A percentile compares a stretch with the other conserved stretches of the same genome.
Conservation (phyloP, 2,797 vertebrate species). For the Malacoctenus gilli region DNA sequence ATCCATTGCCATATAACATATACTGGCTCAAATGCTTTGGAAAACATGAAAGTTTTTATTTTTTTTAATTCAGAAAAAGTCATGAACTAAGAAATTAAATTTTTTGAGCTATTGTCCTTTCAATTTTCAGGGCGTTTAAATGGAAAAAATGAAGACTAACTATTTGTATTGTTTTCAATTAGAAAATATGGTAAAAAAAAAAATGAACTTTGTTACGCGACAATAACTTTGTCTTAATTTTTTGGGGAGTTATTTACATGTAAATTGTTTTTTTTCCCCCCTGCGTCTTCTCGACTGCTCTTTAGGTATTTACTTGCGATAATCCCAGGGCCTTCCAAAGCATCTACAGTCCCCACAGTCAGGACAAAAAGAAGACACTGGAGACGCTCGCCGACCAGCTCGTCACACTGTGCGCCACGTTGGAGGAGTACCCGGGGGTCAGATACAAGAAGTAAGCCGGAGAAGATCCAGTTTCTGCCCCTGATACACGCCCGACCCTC, state of each 20-base stretch:
- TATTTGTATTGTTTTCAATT: too few relatives aligned
- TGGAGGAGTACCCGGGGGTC: constrained; percentile 95
- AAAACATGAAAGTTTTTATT: too few relatives aligned
- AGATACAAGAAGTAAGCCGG: constrained; percentile 89
- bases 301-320: constrained; percentile 91
- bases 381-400: constrained; percentile 88
- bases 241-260: not conserved
- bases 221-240: not conserved
- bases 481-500: constrained; percentile 22
- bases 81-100: too few relatives aligned
- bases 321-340: constrained; percentile 88
- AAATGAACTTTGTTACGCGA: too few relatives aligned
- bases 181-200: too few relatives aligned
- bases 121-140: too few relatives aligned
- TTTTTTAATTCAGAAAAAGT: too few relatives aligned
- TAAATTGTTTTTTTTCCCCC: not conserved
- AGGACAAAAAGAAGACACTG: constrained; percentile 82
- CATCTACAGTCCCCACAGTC: constrained; percentile 87
- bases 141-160: too few relatives aligned
- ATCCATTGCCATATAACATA: too few relatives aligned
- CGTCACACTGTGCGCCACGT: constrained; percentile 91
- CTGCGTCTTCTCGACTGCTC: not conserved
- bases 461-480: constrained; percentile 30
- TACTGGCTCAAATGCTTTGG: too few relatives aligned
- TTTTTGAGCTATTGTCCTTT: too few relatives aligned